Evolutionary conservation across 1,140 invertebrate genomes (phyloP), one percentile per base, ranked within the genome.

Genomic region (Lordiphosa stackelbergi): DNA sequence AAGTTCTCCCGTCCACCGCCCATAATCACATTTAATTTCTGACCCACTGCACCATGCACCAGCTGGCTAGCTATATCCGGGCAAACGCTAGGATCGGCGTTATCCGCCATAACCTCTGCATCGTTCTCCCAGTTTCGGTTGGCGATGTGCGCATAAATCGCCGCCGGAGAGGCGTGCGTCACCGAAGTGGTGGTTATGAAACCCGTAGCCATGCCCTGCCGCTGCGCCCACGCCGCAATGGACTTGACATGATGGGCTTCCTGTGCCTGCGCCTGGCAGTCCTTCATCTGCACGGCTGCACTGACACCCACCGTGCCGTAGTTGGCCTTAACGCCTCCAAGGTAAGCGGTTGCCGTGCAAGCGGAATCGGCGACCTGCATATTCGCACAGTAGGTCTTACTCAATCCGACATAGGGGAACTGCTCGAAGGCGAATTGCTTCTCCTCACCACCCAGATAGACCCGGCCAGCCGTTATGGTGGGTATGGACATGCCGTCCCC

Each of bases 291-390:
- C 2, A 93, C 92, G 4, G 89, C 88, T 0, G 90, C 92, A 52
- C 91, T 91, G 6, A 96, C 90, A 0, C 95, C 95, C 2, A 96
- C 78, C 0, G 92, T 94, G 35, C 91, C 93, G n/a, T 90, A 89
- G 81, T 96, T 95, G 1, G 91, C 91, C 86, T 97, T 97, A 0
- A 95, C 92, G 1, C 96, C 96, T 13, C 91, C 90, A 16, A 97
- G 87, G 64, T 95, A 95, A 0, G 94, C 93, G 8, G 94, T 95
- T 0, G 92, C 93, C 1, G 89, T 88, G 60, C 88, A 89, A 2
- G 89, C 89, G 0, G 89, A 90, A 55, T 95, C 94, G 0, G 94
- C 89, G 0, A 92, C 91, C 89, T 94, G 93, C 55, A 89, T 89
- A 75, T 95, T 91, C 10, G 92, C 89, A 64, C 91, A 94, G 78